Percentiles rank a stretch among this genome's conserved stretches.
Conservation (phyloP, 2,888 invertebrate species). For the Sminthurinus aureus region DNA sequence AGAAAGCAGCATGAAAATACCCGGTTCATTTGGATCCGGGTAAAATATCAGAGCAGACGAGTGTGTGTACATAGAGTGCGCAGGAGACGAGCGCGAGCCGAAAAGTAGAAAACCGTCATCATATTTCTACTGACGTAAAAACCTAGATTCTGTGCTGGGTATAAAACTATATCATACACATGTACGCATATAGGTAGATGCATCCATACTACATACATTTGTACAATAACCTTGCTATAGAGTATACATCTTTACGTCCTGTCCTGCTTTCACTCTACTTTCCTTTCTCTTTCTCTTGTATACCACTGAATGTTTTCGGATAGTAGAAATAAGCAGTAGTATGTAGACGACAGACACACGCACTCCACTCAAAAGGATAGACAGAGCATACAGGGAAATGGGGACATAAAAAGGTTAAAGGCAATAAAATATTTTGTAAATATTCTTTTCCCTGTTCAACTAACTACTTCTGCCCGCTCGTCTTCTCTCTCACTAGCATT, state of each 20-base stretch:
- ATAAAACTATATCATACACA: too few species aligned
- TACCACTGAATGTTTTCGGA: constrained; percentile 2
- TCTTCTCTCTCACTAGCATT: not conserved
- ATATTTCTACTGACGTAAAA: not conserved
- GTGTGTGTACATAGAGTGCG: not conserved
- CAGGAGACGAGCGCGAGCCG: not conserved
- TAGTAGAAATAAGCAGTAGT: not conserved
- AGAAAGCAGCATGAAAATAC: not conserved
- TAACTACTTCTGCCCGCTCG: not conserved
- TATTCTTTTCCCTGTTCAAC: not conserved
- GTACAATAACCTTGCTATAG: not conserved
- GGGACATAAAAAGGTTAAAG: constrained; percentile 22
- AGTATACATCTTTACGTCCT: too few species aligned
- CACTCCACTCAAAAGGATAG: not conserved
- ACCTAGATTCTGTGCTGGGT: not conserved
- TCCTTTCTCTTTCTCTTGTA: not conserved
- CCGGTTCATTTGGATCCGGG: not conserved
- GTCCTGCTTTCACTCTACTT: too few species aligned
- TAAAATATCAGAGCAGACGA: not conserved
- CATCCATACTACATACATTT: not conserved
- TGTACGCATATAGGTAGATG: not conserved
- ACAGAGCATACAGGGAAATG: constrained; percentile 5
- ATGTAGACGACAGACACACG: not conserved
- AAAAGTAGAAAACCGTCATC: not conserved
- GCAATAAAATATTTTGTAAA: not conserved